Evolutionary conservation across 2,113 vertebrate species (phyloP).

Genomic region (Rhinichthys klamathensis): DNA sequence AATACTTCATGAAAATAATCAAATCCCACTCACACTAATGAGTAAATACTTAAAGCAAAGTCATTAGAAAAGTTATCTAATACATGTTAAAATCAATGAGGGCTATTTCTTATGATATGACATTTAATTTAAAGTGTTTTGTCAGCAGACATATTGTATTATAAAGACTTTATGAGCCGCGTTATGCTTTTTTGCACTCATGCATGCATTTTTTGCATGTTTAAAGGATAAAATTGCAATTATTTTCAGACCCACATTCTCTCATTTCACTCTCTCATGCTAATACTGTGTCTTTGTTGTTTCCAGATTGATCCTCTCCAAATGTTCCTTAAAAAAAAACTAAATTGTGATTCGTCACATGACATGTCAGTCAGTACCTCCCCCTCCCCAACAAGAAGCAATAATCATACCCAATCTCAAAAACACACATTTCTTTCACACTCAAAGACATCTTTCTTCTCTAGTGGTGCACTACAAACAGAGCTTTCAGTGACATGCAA

Average conservation of each 20-base stretch:
- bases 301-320: background rate
- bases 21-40: slow-evolving; percentile 25
- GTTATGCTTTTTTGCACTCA: background rate
- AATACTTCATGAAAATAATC: slow-evolving; percentile 43
- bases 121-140: background rate
- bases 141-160: background rate
- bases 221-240: background rate
- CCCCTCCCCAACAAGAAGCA: too few relatives aligned
- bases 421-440: background rate
- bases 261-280: background rate
- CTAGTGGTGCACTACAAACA: background rate
- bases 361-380: too few relatives aligned
- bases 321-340: background rate
- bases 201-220: background rate
- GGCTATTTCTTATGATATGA: background rate
- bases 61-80: background rate
- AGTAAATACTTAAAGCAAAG: background rate
- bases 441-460: background rate
- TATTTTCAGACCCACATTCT: background rate
- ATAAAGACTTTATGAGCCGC: background rate
- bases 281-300: background rate
- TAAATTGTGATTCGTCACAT: background rate
- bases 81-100: background rate
- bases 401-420: background rate
- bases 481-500: background rate